Percentiles rank a stretch among this genome's conserved stretches.
phyloP scores from a whole-genome alignment of 1,140 invertebrate species.

The Drosophila subpulchrella region DNA sequence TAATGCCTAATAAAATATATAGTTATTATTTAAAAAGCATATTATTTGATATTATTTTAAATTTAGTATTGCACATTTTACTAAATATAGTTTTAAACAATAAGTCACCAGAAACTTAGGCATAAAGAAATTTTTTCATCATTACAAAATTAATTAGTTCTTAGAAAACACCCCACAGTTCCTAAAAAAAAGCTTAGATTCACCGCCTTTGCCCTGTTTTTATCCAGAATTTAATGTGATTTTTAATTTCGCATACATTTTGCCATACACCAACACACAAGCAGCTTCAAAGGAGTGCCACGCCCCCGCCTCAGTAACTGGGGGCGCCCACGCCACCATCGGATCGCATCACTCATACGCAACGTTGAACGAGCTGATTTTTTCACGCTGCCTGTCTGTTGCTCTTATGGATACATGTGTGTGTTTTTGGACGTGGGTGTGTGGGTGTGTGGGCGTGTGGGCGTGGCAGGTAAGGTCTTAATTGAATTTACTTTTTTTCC shows the following conservation, averaged over 20 bases:
- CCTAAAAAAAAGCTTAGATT: background rate
- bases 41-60: too few relatives aligned
- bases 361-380: slow-evolving; percentile 39
- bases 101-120: too few relatives aligned
- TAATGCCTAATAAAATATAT: too few relatives aligned
- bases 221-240: slow-evolving; percentile 52
- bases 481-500: slow-evolving; percentile 62
- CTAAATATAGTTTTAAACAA: too few relatives aligned
- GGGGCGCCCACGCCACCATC: too few relatives aligned
- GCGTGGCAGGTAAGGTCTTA: slow-evolving; percentile 68
- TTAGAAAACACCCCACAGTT: background rate
- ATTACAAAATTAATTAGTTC: background rate
- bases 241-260: slow-evolving; percentile 68
- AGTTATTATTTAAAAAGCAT: too few relatives aligned
- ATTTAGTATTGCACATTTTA: too few relatives aligned
- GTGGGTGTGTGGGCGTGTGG: background rate
- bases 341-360: slow-evolving; percentile 67
- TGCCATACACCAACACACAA: slow-evolving; percentile 9
- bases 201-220: background rate
- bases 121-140: too few relatives aligned
- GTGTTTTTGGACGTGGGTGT: background rate
- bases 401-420: background rate
- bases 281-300: slow-evolving; percentile 27
- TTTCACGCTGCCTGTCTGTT: slow-evolving; percentile 18
- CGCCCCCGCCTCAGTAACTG: too few relatives aligned